Conservation (phyloP, 2,113 vertebrate genomes). For the Ovis aries region DNA sequence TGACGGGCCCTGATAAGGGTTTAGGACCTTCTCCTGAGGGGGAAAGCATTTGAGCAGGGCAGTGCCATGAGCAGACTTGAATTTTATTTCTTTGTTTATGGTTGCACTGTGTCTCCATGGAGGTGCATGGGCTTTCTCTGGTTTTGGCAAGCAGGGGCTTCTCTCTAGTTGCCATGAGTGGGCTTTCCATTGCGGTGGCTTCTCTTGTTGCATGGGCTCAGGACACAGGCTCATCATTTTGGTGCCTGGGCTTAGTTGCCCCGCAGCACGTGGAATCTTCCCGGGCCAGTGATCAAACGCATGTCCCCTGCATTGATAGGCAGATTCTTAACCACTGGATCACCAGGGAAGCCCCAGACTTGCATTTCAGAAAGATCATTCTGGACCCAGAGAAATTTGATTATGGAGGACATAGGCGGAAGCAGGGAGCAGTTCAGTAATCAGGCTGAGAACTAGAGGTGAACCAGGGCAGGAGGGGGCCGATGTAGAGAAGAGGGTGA, state of each 20-base stretch:
- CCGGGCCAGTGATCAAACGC: neutral
- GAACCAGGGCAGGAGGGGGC: neutral
- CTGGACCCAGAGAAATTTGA: too few relatives aligned
- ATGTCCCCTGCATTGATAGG: neutral
- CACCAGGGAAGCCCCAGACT: neutral
- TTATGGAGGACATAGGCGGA: fast-evolving
- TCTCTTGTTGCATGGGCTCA: neutral
- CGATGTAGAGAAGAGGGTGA: fast-evolving
- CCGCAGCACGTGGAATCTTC: neutral
- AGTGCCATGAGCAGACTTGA: neutral
- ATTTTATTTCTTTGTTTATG: neutral
- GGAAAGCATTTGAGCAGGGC: neutral
- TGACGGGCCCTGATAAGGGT: fast-evolving
- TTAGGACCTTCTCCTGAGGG: neutral
- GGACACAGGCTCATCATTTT: neutral
- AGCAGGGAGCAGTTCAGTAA: neutral
- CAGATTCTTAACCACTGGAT: neutral
- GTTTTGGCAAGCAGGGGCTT: neutral
- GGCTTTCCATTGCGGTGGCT: neutral
- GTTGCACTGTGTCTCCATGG: neutral
- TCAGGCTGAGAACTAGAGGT: neutral
- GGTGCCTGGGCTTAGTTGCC: neutral
- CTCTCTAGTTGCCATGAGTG: neutral
- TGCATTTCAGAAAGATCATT: neutral
- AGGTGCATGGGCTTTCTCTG: neutral